phyloP scores from a whole-genome alignment of 2,888 invertebrate species.

The Tenodera sinensis region DNA sequence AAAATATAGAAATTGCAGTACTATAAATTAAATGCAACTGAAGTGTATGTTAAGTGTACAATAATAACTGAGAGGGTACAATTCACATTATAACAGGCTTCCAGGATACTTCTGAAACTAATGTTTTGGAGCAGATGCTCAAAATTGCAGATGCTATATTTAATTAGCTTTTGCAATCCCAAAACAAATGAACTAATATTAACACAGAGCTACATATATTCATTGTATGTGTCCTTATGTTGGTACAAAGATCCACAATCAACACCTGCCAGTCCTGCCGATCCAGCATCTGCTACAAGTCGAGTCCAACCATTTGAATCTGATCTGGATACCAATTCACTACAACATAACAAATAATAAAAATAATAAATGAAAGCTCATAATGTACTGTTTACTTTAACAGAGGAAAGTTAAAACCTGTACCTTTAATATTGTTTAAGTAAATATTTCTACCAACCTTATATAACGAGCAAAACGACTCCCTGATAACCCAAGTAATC shows the following conservation, averaged over 20 bases:
- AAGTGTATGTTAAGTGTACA: too few relatives aligned
- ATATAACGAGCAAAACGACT: background rate
- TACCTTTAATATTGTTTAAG: background rate
- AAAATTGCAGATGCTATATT: too few relatives aligned
- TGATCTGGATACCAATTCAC: background rate
- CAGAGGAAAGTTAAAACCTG: background rate
- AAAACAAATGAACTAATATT: too few relatives aligned
- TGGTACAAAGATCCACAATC: background rate
- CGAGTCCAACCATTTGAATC: background rate
- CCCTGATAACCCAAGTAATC: background rate
- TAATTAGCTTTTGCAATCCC: too few relatives aligned
- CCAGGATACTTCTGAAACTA: too few relatives aligned
- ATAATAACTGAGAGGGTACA: too few relatives aligned
- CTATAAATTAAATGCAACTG: too few relatives aligned
- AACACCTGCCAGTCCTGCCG: background rate
- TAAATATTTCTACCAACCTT: background rate
- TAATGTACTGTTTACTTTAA: background rate
- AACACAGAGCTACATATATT: too few relatives aligned
- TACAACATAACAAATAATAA: background rate
- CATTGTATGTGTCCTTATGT: too few relatives aligned
- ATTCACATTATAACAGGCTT: too few relatives aligned
- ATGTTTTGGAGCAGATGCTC: too few relatives aligned
- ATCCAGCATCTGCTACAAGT: background rate
- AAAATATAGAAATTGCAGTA: too few relatives aligned
- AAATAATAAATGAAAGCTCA: background rate